Conservation (phyloP, 2,888 invertebrate genomes). For the Eretmocerus hayati region DNA sequence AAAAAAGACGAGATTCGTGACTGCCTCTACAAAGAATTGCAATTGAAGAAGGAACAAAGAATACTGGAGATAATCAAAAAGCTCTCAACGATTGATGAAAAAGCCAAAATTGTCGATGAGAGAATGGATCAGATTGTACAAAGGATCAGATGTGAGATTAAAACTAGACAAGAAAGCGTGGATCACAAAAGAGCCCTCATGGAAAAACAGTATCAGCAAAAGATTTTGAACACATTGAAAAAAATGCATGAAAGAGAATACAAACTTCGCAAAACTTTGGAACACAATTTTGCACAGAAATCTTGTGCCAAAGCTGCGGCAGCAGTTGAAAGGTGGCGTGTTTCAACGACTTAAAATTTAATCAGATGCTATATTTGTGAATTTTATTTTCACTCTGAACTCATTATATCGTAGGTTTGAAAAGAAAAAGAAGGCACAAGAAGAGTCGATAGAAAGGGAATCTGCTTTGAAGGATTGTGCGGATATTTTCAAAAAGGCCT, state of each 20-base stretch:
- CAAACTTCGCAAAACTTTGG: background rate
- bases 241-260: constrained; percentile 10
- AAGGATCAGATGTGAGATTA: constrained; percentile 1
- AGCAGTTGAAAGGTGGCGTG: background rate
- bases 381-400: no score
- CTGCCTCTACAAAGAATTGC: background rate
- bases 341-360: no score
- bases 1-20: constrained; percentile 10
- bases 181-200: background rate
- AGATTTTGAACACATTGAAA: constrained; percentile 8
- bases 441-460: constrained; percentile 5
- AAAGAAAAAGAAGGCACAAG: constrained; percentile 7
- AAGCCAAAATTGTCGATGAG: background rate
- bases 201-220: constrained; percentile 11
- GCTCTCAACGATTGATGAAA: background rate
- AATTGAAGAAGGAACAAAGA: background rate
- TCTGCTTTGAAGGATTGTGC: constrained; percentile 1
- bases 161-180: background rate
- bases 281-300: background rate
- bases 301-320: no score
- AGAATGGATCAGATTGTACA: background rate
- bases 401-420: constrained; percentile 16
- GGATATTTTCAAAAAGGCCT: constrained; percentile 5
- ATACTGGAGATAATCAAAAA: constrained; percentile 1
- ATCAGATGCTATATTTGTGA: no score